Percentiles rank a stretch among this genome's conserved stretches.
Evolutionary conservation across 2,888 invertebrate genomes (phyloP).

Genomic region (Falcaria lacertinaria): DNA sequence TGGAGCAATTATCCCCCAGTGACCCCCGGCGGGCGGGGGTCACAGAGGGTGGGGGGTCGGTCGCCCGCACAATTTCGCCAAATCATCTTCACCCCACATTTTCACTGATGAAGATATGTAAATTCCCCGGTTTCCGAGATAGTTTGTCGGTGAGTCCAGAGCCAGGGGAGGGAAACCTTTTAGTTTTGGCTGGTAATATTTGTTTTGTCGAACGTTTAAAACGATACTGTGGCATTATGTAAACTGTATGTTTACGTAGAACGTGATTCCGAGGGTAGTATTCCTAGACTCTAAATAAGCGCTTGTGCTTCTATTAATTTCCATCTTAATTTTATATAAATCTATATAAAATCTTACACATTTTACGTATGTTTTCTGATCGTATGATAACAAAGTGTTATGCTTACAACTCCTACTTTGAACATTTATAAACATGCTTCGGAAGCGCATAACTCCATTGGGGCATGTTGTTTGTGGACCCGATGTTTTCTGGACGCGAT

Average conservation of each 20-base stretch:
- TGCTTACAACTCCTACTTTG: no score
- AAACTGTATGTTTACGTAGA: conserved; percentile 3
- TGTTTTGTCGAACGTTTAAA: neutral
- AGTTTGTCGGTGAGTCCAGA: conserved; percentile 34
- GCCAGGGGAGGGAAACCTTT: conserved; percentile 30
- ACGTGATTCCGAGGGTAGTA: neutral
- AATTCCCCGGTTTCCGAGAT: conserved; percentile 50
- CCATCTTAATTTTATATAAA: no score
- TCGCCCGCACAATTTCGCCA: conserved; percentile 51
- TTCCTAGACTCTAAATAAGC: neutral
- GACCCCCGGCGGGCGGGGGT: conserved; percentile 10
- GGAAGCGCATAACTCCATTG: no score
- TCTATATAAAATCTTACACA: no score
- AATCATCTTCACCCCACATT: conserved; percentile 73
- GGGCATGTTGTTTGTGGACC: no score
- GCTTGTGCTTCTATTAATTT: no score
- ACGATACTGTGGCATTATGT: neutral
- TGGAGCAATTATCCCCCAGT: conserved; percentile 51
- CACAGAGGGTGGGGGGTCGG: conserved; percentile 15
- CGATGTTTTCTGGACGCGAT: no score
- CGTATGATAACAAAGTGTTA: no score
- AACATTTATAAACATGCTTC: no score
- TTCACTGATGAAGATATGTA: conserved; percentile 72
- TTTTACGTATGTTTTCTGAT: no score
- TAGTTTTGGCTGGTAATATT: conserved; percentile 13